Conservation (phyloP, 2,113 vertebrate genomes). For the Pterocles orientalis region DNA sequence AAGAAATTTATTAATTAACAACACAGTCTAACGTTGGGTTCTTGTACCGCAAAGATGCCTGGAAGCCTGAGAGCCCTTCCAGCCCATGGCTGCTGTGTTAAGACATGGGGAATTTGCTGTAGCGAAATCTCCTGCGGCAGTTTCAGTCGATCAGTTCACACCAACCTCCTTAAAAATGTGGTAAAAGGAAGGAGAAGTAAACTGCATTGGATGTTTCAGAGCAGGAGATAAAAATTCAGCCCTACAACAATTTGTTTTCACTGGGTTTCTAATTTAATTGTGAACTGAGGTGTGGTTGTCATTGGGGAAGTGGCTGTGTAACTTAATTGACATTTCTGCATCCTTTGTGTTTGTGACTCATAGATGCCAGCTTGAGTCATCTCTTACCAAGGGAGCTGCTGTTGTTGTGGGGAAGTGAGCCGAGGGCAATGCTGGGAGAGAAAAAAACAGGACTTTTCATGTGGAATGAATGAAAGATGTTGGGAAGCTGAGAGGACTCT, state of each 20-base stretch:
- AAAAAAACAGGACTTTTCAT: background rate
- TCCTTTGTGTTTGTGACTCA: conserved; percentile 59
- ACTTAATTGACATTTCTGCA: conserved; percentile 55
- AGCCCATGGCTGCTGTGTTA: background rate
- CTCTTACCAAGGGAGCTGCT: background rate
- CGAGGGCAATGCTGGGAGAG: background rate
- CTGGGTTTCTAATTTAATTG: conserved; percentile 48
- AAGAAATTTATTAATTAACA: background rate
- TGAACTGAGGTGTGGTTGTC: conserved; percentile 59
- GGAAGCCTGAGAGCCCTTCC: background rate
- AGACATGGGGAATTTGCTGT: background rate
- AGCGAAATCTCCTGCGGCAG: background rate
- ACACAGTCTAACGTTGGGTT: background rate
- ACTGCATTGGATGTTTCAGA: background rate
- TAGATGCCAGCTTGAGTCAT: conserved; percentile 35
- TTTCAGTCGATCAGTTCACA: background rate
- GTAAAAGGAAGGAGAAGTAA: background rate
- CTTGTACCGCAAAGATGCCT: background rate
- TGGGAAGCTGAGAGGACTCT: background rate
- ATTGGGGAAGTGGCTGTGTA: conserved; percentile 45
- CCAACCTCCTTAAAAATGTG: background rate
- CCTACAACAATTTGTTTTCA: background rate
- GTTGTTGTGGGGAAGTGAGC: background rate
- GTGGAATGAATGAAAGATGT: background rate
- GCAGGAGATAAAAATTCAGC: background rate